These are phyloP conservation scores for Nothobranchius furzeri DNA, from an alignment of 2,113 vertebrate species.

Conservation along the genomic window DNA sequence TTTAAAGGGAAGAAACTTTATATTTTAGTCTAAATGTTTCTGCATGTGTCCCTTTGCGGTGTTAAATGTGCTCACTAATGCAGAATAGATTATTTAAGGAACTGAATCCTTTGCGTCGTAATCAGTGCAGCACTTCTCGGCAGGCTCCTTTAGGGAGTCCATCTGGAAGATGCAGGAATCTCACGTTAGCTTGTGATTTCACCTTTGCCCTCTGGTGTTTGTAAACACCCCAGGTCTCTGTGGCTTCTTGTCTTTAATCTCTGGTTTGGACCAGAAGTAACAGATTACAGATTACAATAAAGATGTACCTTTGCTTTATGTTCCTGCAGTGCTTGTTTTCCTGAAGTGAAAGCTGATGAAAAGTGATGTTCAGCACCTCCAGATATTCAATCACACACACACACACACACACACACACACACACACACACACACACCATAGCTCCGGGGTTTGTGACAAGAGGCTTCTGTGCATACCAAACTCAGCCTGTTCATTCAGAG, in stretches of 20 bases:
- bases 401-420: slow-evolving; percentile 15
- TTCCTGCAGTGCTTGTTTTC: slow-evolving; percentile 10
- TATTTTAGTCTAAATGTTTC: slow-evolving; percentile 16
- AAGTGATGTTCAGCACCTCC: slow-evolving; percentile 21
- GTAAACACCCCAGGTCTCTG: not conserved
- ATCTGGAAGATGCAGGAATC: slow-evolving; percentile 35
- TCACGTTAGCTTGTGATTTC: slow-evolving; percentile 23
- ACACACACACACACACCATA: slow-evolving; percentile 7
- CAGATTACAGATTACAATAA: not conserved
- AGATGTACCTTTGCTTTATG: not conserved
- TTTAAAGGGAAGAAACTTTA: slow-evolving; percentile 19
- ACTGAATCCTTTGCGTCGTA: slow-evolving; percentile 31
- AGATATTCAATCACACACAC: slow-evolving; percentile 34
- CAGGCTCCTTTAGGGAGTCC: not conserved
- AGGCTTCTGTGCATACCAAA: slow-evolving; percentile 62
- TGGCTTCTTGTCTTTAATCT: slow-evolving; percentile 15
- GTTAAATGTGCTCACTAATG: not conserved
- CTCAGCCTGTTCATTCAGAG: slow-evolving; percentile 51
- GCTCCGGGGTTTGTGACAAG: slow-evolving; percentile 52
- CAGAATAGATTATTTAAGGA: slow-evolving; percentile 13
- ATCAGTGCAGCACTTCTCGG: not conserved
- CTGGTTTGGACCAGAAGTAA: slow-evolving; percentile 4
- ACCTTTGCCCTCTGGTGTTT: slow-evolving; percentile 27
- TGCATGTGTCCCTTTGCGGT: slow-evolving; percentile 3
- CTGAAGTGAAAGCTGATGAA: slow-evolving; percentile 11